Conservation (phyloP, 2,888 invertebrate species). For the Celastrina argiolus region DNA sequence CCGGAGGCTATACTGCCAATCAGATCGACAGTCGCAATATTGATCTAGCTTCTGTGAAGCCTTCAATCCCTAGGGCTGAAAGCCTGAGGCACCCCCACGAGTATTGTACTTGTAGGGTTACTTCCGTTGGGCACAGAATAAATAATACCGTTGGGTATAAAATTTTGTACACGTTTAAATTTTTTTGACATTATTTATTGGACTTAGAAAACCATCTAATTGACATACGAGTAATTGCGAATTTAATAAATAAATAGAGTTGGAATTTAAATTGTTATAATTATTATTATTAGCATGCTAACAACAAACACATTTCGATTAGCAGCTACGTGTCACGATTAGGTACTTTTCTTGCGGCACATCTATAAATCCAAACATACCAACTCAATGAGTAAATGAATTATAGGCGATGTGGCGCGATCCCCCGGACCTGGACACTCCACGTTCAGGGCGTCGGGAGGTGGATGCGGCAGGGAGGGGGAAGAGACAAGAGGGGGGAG, state of each 20-base stretch:
- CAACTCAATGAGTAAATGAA: slow-evolving; percentile 43
- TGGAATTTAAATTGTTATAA: no score
- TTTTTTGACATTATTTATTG: no score
- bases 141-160: no score
- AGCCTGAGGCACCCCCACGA: background rate
- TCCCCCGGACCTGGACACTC: slow-evolving; percentile 31
- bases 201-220: no score
- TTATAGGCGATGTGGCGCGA: slow-evolving; percentile 49
- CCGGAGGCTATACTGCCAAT: background rate
- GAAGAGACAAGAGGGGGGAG: slow-evolving; percentile 38
- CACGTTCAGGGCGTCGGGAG: slow-evolving; percentile 33
- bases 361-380: background rate
- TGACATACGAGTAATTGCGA: no score
- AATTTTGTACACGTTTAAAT: no score
- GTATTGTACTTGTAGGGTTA: background rate
- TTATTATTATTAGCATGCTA: no score
- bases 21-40: background rate
- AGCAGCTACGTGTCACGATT: no score
- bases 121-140: background rate
- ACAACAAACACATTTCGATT: no score
- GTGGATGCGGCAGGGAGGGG: slow-evolving; percentile 35
- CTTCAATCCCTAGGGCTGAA: slow-evolving; percentile 2
- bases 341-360: background rate
- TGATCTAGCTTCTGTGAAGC: background rate
- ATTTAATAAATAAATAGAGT: no score